Percentiles rank a stretch among this genome's conserved stretches.
phyloP scores from a whole-genome alignment of 2,888 invertebrate species.

The Chorisops tibialis region DNA sequence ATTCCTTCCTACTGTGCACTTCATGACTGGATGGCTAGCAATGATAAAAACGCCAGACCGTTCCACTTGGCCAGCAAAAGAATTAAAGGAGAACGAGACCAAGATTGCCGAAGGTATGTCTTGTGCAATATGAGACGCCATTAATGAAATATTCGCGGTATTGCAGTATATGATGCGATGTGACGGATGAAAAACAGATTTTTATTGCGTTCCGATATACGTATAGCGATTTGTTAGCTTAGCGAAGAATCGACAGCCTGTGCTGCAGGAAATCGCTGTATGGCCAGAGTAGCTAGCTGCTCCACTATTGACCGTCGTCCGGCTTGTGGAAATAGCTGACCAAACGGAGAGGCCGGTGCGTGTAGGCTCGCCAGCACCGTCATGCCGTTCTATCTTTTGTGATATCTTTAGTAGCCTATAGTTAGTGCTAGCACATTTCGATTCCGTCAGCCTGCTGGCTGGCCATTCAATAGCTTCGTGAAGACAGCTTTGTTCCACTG shows the following conservation, averaged over 20 bases:
- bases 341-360: conserved; percentile 13
- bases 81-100: conserved; percentile 20
- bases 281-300: conserved; percentile 12
- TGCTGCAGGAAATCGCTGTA: conserved; percentile 8
- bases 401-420: neutral
- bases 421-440: too few species aligned
- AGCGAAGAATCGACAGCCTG: conserved; percentile 8
- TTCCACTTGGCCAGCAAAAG: neutral
- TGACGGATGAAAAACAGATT: conserved; percentile 25
- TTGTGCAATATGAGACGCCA: conserved; percentile 26
- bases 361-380: conserved; percentile 19
- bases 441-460: conserved; percentile 2
- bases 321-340: neutral
- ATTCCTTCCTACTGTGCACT: conserved; percentile 10
- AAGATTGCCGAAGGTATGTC: conserved; percentile 23
- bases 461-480: conserved; percentile 10
- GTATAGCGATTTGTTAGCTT: conserved; percentile 3
- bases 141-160: conserved; percentile 21
- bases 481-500: conserved; percentile 23
- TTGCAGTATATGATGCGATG: conserved; percentile 24
- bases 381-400: neutral
- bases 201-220: conserved; percentile 23
- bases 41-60: conserved; percentile 5
- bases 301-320: conserved; percentile 10
- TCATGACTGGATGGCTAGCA: conserved; percentile 11